These are phyloP conservation scores for Benthosema pterotum DNA, from an alignment of 2,797 vertebrate species.

Conservation along the genomic window DNA sequence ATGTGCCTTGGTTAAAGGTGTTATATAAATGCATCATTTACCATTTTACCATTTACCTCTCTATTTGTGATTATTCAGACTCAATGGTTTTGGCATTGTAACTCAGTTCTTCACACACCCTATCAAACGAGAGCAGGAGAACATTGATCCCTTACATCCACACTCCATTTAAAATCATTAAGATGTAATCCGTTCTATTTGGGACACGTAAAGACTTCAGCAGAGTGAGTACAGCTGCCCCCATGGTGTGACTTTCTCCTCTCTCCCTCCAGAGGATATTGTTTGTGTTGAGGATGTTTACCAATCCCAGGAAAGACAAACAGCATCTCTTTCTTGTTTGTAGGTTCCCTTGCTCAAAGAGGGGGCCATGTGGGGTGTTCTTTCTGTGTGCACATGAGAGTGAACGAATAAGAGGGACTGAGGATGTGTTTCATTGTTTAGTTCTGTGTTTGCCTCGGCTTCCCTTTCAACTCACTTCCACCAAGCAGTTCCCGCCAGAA, in stretches of 20 bases:
- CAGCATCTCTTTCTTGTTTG: conserved; percentile 73
- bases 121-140: conserved; percentile 34
- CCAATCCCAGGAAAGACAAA: conserved; percentile 84
- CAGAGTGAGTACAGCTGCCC: conserved; percentile 84
- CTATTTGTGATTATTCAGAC: no score
- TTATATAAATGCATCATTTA: no score
- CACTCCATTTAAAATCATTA: conserved; percentile 77
- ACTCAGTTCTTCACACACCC: background rate
- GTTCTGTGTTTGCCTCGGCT: conserved; percentile 58
- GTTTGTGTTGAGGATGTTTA: conserved; percentile 86
- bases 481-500: conserved; percentile 46
- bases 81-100: background rate
- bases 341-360: conserved; percentile 72
- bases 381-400: conserved; percentile 30
- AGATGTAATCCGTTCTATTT: conserved; percentile 72
- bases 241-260: conserved; percentile 79
- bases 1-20: no score
- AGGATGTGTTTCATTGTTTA: conserved; percentile 66
- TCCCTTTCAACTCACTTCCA: conserved; percentile 51
- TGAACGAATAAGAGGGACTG: conserved; percentile 19
- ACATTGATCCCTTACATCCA: conserved; percentile 60
- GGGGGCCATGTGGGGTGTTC: conserved; percentile 37
- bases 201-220: conserved; percentile 76
- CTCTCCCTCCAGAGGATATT: conserved; percentile 72
- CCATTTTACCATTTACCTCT: no score